Conservation (phyloP, 1,140 invertebrate genomes). For the Penaeus japonicus region DNA sequence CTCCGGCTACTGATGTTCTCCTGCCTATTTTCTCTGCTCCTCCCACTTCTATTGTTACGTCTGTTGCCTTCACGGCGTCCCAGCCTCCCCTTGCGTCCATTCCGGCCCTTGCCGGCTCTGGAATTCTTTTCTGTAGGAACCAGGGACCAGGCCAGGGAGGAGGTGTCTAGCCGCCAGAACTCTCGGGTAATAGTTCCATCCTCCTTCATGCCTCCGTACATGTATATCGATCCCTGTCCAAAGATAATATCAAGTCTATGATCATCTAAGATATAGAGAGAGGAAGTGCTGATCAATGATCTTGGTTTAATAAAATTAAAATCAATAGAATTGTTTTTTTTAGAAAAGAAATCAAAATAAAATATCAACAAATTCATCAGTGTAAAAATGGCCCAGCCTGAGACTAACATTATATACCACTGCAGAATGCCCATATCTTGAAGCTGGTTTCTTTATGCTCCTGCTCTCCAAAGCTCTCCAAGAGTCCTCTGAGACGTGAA, state of each 20-base stretch:
- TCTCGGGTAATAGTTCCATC: slow-evolving; percentile 23
- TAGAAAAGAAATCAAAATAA: no score
- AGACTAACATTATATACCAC: slow-evolving; percentile 67
- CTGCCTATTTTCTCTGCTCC: not conserved
- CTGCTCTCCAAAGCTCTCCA: slow-evolving; percentile 60
- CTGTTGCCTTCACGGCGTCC: no score
- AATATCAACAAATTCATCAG: no score
- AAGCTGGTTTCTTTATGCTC: slow-evolving; percentile 67
- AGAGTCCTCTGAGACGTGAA: slow-evolving; percentile 1
- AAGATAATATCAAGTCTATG: no score
- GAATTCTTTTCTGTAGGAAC: not conserved
- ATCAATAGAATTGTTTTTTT: no score
- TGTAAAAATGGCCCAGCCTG: not conserved
- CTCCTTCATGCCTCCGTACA: slow-evolving; percentile 31
- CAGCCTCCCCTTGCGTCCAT: no score
- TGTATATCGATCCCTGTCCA: not conserved
- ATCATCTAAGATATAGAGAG: no score
- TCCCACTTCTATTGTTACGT: not conserved
- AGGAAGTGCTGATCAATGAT: no score
- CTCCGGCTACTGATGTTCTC: not conserved
- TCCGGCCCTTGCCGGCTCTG: not conserved
- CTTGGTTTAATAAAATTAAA: no score
- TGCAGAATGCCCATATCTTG: slow-evolving; percentile 83
- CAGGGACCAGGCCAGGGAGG: slow-evolving; percentile 6
- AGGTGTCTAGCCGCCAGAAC: slow-evolving; percentile 23